Percentiles rank a stretch among this genome's conserved stretches.
Evolutionary conservation across 2,113 vertebrate species (phyloP).

Genomic region (Prionailurus viverrinus): DNA sequence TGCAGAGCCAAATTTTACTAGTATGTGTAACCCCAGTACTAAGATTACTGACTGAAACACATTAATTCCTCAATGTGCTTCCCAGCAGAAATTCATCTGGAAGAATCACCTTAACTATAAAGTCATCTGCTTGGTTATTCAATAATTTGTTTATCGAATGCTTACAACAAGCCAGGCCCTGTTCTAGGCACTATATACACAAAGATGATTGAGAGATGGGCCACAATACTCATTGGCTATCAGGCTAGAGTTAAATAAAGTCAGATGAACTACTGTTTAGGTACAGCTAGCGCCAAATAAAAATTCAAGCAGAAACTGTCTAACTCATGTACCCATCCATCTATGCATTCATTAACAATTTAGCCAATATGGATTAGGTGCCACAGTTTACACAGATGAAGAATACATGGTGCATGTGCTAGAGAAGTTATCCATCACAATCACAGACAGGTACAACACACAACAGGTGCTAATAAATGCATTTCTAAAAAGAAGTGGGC

Average conservation of each 20-base stretch:
- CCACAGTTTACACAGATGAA: background rate
- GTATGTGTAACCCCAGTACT: background rate
- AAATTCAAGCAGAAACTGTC: background rate
- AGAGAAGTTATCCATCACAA: background rate
- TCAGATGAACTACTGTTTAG: background rate
- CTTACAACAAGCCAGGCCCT: background rate
- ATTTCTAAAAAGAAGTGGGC: background rate
- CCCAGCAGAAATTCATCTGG: background rate
- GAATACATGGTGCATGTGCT: background rate
- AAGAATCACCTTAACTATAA: slow-evolving; percentile 22
- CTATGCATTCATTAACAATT: background rate
- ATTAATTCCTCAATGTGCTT: background rate
- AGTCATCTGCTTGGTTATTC: background rate
- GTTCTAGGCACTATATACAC: background rate
- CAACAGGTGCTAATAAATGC: background rate
- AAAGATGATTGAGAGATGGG: background rate
- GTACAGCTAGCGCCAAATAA: background rate
- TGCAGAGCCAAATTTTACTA: background rate
- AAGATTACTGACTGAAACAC: background rate
- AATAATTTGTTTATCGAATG: background rate
- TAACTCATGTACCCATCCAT: background rate
- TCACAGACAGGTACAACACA: background rate
- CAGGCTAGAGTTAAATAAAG: background rate
- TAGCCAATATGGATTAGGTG: background rate
- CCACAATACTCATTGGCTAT: background rate